phyloP scores from a whole-genome alignment of 2,888 invertebrate species.

The Pammene aurita region DNA sequence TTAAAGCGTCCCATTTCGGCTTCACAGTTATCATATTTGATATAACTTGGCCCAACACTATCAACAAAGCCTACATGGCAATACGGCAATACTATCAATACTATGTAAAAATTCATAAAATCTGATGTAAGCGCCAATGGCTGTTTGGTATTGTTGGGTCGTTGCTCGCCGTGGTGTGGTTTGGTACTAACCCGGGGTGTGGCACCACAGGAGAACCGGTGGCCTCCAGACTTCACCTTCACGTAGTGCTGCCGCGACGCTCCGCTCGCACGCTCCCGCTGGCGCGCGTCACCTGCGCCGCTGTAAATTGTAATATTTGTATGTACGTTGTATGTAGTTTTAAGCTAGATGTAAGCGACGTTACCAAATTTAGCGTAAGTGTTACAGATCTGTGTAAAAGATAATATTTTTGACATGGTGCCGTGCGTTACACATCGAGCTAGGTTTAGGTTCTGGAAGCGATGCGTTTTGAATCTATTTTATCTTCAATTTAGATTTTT shows the following conservation, averaged over 20 bases:
- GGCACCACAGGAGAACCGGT: slow-evolving; percentile 73
- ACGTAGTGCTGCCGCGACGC: slow-evolving; percentile 63
- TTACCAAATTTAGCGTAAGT: slow-evolving; percentile 59
- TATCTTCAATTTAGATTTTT: not conserved
- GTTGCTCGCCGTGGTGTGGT: slow-evolving; percentile 12
- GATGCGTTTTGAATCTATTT: not conserved
- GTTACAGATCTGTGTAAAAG: slow-evolving; percentile 57
- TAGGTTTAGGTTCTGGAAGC: slow-evolving; percentile 32
- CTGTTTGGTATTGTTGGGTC: slow-evolving; percentile 2
- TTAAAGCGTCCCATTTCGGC: slow-evolving; percentile 4
- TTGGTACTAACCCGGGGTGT: slow-evolving; percentile 47
- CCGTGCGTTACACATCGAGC: slow-evolving; percentile 35
- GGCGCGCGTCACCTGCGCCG: slow-evolving; percentile 27
- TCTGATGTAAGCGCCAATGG: not conserved
- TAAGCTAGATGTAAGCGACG: slow-evolving; percentile 43
- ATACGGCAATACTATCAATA: too few relatives aligned
- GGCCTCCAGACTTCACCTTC: slow-evolving; percentile 78
- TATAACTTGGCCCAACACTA: slow-evolving; percentile 17
- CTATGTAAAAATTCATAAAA: not conserved
- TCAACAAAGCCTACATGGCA: too few relatives aligned
- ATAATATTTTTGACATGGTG: slow-evolving; percentile 51
- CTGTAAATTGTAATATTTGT: slow-evolving; percentile 64
- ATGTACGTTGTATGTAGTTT: slow-evolving; percentile 48
- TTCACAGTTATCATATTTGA: not conserved
- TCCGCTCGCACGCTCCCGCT: slow-evolving; percentile 34